Percentiles rank a stretch among this genome's conserved stretches.
phyloP scores from a whole-genome alignment of 2,113 vertebrate species.

The Gymnarchus niloticus region DNA sequence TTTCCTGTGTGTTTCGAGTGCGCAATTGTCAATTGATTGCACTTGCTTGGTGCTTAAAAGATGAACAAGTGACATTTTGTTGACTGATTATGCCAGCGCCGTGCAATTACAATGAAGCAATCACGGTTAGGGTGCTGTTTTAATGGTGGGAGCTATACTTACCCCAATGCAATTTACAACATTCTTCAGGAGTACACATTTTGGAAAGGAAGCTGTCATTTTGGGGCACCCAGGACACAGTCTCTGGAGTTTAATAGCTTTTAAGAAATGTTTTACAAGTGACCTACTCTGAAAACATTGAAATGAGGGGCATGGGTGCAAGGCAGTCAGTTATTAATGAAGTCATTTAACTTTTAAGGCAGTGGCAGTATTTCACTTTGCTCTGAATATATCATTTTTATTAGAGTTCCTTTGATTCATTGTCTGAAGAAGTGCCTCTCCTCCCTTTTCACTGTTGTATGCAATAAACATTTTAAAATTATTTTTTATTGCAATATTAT shows the following conservation, averaged over 20 bases:
- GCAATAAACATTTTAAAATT: not conserved
- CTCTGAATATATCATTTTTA: conserved; percentile 4
- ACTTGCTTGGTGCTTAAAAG: conserved; percentile 12
- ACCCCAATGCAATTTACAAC: conserved; percentile 16
- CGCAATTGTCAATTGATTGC: conserved; percentile 17
- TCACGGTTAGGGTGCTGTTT: not conserved
- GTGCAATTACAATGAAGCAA: conserved; percentile 12
- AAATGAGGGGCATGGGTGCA: not conserved
- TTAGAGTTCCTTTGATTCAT: conserved; percentile 3
- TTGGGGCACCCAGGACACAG: not conserved
- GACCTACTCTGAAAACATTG: conserved; percentile 13
- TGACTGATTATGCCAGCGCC: conserved; percentile 7
- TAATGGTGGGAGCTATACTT: not conserved
- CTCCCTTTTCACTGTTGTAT: not conserved
- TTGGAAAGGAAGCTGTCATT: not conserved
- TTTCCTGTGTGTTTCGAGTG: not conserved
- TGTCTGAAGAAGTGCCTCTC: not conserved
- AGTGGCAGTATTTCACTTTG: conserved; percentile 12
- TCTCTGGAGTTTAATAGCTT: conserved; percentile 27
- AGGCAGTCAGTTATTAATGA: conserved; percentile 18
- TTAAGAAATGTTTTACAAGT: conserved; percentile 24
- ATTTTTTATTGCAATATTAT: not conserved
- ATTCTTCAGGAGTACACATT: not conserved
- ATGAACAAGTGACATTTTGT: not conserved
- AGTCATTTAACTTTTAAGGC: not conserved